Evolutionary conservation across 2,797 vertebrate genomes (phyloP).

Genomic region (Lagorchestes hirsutus): DNA sequence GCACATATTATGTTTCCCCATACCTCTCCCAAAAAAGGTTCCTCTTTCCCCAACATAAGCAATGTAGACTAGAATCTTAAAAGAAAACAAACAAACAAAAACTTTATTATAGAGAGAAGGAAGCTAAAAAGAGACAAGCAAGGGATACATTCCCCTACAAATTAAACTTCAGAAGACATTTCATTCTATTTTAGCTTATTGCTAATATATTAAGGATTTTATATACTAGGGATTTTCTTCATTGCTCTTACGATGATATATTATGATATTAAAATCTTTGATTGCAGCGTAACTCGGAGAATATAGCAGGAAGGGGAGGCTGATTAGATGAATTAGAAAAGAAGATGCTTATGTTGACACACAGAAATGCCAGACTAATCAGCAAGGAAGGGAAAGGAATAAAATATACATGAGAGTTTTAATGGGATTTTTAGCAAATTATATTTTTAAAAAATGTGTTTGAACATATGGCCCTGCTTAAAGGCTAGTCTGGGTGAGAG

Average conservation of each 20-base stretch:
- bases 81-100: not conserved
- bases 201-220: conserved; percentile 28
- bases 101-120: conserved; percentile 30
- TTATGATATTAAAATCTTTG: conserved; percentile 33
- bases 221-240: conserved; percentile 10
- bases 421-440: conserved; percentile 66
- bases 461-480: conserved; percentile 66
- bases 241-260: conserved; percentile 37
- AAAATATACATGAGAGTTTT: conserved; percentile 55
- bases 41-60: not conserved
- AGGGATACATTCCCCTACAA: conserved; percentile 22
- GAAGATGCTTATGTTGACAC: conserved; percentile 62
- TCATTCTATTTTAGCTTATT: conserved; percentile 26
- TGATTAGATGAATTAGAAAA: conserved; percentile 41
- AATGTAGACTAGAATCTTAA: not conserved
- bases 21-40: not conserved
- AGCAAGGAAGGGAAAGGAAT: conserved; percentile 58
- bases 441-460: conserved; percentile 63
- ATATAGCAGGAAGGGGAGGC: conserved; percentile 21
- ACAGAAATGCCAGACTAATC: conserved; percentile 63
- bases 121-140: conserved; percentile 28
- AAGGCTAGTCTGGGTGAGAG: conserved; percentile 38
- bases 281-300: conserved; percentile 49
- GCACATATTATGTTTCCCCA: not conserved
- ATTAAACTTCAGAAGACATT: conserved; percentile 51